Base-by-base conservation (phyloP, 2,113 vertebrate genomes). In the Protomyctophum bolini region DNA sequence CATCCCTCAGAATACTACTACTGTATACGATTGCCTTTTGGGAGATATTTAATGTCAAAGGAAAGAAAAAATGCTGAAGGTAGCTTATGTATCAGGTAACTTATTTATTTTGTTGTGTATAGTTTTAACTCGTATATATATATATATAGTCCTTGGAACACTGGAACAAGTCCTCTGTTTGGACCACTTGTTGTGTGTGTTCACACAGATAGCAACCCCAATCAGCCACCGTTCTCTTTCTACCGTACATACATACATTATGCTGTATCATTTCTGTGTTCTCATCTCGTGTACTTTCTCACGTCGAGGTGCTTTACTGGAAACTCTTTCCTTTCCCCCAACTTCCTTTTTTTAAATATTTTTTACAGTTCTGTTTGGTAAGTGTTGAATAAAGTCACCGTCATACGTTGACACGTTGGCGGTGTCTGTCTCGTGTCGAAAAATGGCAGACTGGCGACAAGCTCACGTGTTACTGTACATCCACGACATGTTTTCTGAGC, bases 51-150 rank as follows among this genome's bases (percentile, higher is more conserved):
- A 77, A 64, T 28, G 10, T 8, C 21, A 10, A 6, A 12, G 21
- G 21, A 7, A 11, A 21, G n/a, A 41, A 48, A 15, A 46, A 33
- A 41, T 41, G 12, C 61, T 45, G 7, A 59, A 63, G 63, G 48
- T 71, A 72, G 33, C 50, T 65, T 69, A 56, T 74, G 64, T 41
- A 71, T 54, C 12, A 59, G 54, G 49, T 66, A 33, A 55, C 54
- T 70, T 81, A 89, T 90, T 91, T 89, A 89, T 87, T 86, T 86
- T 81, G 77, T 81, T 48, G 75, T 83, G 74, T 76, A 64, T 70
- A 29, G 68, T 10, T 41, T 12, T 70, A 60, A 55, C 62, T 14
- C 33, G 56, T 66, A 68, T 14, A 57, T 47, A 29, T 14, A 57
- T 47, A 29, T 59, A 47, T 66, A 76, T 76, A 77, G 51, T 72